Conservation (phyloP, 2,113 vertebrate species). For the Dicrurus megarhynchus region DNA sequence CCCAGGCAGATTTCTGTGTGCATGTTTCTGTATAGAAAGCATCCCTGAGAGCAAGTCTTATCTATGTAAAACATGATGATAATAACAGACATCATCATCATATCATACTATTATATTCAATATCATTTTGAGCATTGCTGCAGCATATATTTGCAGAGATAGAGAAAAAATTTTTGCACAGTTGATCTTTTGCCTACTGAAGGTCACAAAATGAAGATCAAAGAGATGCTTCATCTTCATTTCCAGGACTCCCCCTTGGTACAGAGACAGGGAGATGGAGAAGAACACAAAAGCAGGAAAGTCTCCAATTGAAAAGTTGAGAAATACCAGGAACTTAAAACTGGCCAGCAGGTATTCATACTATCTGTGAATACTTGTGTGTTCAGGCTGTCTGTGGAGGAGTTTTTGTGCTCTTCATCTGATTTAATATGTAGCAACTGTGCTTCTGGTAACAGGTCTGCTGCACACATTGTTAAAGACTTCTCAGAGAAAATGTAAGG, state of each 20-base stretch:
- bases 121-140: background rate
- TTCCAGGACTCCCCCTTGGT: background rate
- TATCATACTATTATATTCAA: background rate
- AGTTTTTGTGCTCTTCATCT: constrained; percentile 4
- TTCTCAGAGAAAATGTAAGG: background rate
- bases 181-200: background rate
- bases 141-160: background rate
- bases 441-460: background rate
- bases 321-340: background rate
- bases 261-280: background rate
- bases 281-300: background rate
- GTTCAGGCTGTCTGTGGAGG: background rate
- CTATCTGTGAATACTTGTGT: background rate
- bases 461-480: background rate
- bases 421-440: background rate
- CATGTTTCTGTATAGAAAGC: background rate
- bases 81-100: background rate
- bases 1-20: background rate
- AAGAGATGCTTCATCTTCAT: background rate
- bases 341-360: background rate
- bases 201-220: background rate
- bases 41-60: background rate
- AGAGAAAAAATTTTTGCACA: background rate
- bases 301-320: background rate
- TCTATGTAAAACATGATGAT: background rate